These are phyloP conservation scores for Callyntrura guangdongensis DNA, from an alignment of 2,888 invertebrate genomes.

Conservation along the genomic window DNA sequence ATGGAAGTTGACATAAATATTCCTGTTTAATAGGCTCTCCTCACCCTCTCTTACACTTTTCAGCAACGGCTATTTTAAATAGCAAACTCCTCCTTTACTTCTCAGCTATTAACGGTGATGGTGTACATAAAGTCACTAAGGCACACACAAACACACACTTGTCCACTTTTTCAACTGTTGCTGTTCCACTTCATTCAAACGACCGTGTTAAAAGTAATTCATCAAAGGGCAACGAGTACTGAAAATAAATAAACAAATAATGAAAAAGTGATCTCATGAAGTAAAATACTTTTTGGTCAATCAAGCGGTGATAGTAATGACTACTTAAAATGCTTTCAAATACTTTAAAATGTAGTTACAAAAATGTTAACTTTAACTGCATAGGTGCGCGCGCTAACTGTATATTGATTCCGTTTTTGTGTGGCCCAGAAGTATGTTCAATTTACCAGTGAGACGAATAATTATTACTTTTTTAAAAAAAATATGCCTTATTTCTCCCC, in stretches of 20 bases:
- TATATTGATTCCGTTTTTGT: too few relatives aligned
- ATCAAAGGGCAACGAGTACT: constrained; percentile 45
- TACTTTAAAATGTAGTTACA: not conserved
- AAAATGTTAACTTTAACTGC: not conserved
- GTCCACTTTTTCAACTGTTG: constrained; percentile 51
- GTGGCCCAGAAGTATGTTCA: too few relatives aligned
- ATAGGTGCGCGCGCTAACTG: too few relatives aligned
- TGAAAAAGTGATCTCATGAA: not conserved
- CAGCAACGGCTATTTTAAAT: constrained; percentile 8
- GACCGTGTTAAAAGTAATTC: constrained; percentile 50
- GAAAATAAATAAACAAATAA: constrained; percentile 36
- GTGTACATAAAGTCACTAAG: not conserved
- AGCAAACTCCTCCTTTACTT: constrained; percentile 56
- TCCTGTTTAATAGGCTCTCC: constrained; percentile 60
- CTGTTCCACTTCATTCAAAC: constrained; percentile 69
- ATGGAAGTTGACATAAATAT: constrained; percentile 67
- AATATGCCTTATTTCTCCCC: too few relatives aligned
- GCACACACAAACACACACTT: constrained; percentile 34
- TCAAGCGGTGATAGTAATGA: too few relatives aligned
- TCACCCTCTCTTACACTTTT: constrained; percentile 9
- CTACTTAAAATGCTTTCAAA: too few relatives aligned
- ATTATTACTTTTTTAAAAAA: too few relatives aligned
- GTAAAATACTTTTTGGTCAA: not conserved
- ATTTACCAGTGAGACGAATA: too few relatives aligned
- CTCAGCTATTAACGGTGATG: not conserved